These are phyloP conservation scores for Macaria liturata DNA, from an alignment of 2,888 invertebrate genomes.

Conservation along the genomic window DNA sequence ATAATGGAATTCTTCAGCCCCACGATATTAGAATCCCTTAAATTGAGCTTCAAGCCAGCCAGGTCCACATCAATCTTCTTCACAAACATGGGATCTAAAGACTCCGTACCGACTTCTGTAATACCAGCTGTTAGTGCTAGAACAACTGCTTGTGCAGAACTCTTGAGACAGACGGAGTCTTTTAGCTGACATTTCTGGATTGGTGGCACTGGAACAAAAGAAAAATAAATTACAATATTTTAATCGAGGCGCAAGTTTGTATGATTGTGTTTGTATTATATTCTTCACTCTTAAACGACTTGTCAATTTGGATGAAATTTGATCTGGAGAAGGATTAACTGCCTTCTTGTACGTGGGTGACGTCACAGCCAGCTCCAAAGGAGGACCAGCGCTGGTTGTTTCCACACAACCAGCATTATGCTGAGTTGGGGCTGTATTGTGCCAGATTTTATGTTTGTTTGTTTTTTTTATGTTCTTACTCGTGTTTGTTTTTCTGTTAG, in stretches of 20 bases:
- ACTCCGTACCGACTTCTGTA: slow-evolving; percentile 50
- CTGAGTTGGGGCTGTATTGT: no score
- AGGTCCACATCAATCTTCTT: slow-evolving; percentile 55
- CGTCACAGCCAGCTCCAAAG: no score
- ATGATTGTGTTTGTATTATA: no score
- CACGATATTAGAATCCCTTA: slow-evolving; percentile 48
- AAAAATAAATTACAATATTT: background rate
- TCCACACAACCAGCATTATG: no score
- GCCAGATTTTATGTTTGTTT: no score
- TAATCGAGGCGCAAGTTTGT: background rate
- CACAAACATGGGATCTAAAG: slow-evolving; percentile 57
- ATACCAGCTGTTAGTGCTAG: slow-evolving; percentile 49
- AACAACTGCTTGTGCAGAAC: slow-evolving; percentile 46
- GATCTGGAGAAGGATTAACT: no score
- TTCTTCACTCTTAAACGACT: no score
- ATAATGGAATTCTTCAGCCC: slow-evolving; percentile 49
- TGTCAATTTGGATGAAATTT: no score
- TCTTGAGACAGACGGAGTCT: slow-evolving; percentile 50
- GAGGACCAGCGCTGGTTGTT: no score
- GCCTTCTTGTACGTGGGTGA: no score
- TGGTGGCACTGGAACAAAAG: slow-evolving; percentile 47
- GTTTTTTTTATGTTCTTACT: no score
- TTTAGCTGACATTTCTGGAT: slow-evolving; percentile 52
- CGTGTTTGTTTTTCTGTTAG: no score
- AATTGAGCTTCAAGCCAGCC: slow-evolving; percentile 55